A percentile compares a stretch with the other conserved stretches of the same genome.
Evolutionary conservation across 2,888 invertebrate genomes (phyloP).

Genomic region (Rhogogaster chlorosoma): DNA sequence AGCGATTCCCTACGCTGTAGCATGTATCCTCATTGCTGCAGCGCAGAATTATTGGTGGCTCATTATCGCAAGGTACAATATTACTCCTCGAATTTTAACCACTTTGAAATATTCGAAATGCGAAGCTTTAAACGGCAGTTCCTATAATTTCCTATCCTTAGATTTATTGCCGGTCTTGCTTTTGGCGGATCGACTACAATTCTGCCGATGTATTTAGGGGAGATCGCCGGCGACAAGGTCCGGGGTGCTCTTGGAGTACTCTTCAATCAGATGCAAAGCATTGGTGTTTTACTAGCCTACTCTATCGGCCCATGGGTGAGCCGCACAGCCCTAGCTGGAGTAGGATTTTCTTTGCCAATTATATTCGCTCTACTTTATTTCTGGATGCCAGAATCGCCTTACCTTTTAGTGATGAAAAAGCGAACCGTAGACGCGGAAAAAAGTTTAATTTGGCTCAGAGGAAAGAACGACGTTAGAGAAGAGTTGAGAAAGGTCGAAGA

Average conservation of each 20-base stretch:
- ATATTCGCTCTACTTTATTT: slow-evolving; percentile 43
- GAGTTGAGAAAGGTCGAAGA: slow-evolving; percentile 51
- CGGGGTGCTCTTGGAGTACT: slow-evolving; percentile 58
- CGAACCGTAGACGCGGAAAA: slow-evolving; percentile 44
- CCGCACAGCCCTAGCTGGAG: slow-evolving; percentile 26
- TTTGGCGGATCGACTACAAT: slow-evolving; percentile 51
- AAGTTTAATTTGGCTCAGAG: slow-evolving; percentile 55
- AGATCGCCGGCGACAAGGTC: slow-evolving; percentile 58
- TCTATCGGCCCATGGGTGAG: slow-evolving; percentile 46
- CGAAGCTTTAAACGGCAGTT: background rate
- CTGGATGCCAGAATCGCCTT: slow-evolving; percentile 62
- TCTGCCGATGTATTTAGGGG: slow-evolving; percentile 59
- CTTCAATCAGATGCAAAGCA: background rate
- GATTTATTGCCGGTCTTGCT: slow-evolving; percentile 57
- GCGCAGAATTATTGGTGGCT: slow-evolving; percentile 52
- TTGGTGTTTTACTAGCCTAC: slow-evolving; percentile 53
- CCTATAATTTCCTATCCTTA: background rate
- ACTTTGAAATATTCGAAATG: background rate
- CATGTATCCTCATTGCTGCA: slow-evolving; percentile 55
- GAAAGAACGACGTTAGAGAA: slow-evolving; percentile 15
- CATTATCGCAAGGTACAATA: slow-evolving; percentile 53
- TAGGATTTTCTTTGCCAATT: slow-evolving; percentile 35
- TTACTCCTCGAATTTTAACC: background rate
- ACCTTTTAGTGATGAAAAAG: slow-evolving; percentile 54
- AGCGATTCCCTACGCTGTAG: slow-evolving; percentile 50